Evolutionary conservation across 2,888 invertebrate genomes (phyloP), one percentile per base, ranked within the genome.

Genomic region (Sesia bembeciformis): DNA sequence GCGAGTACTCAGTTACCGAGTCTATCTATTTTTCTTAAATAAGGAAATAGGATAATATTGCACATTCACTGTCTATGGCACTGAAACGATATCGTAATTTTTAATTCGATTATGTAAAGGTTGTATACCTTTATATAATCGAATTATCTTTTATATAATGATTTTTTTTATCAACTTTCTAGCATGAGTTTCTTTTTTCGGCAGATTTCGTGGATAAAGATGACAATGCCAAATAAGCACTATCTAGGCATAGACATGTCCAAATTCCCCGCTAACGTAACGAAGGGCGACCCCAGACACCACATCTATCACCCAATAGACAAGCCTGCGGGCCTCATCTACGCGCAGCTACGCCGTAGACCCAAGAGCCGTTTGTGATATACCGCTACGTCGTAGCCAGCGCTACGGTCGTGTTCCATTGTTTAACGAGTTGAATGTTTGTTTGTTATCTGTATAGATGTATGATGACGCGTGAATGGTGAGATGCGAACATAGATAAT

Each of bases 151-250:
- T n/a, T n/a, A n/a, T n/a, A 23, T 2, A 23, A 23, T 23, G 23
- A 23, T 23, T 23, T 23, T n/a, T 1, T 23, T 23, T 23, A 23
- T 1, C 23, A 46, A 53, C 58, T 57, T 8, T 8, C 7, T 49
- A 5, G 3, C n/a, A 49, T 49, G 4, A 49, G 39, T 40, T 58
- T 56, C 56, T 39, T 54, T 77, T 75, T 62, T 67, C 57, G 57
- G 56, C 86, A 94, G 93, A 91, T 95, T 51, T 84, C 88, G 4
- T 92, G 92, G 72, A 93, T 95, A 53, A 92, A 93, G 63, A 94
- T 95, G 93, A 91, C 91, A 57, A 93, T 95, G 93, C 95, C 96
- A 0, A 96, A 96, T 78, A 95, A 94, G 66, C 95, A 96, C 72
- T 95, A 95, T 73, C 92, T 94, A 65, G 92, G 92, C 63, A 91